Evolutionary conservation across 2,113 vertebrate genomes (phyloP).

Genomic region (Thymallus thymallus): DNA sequence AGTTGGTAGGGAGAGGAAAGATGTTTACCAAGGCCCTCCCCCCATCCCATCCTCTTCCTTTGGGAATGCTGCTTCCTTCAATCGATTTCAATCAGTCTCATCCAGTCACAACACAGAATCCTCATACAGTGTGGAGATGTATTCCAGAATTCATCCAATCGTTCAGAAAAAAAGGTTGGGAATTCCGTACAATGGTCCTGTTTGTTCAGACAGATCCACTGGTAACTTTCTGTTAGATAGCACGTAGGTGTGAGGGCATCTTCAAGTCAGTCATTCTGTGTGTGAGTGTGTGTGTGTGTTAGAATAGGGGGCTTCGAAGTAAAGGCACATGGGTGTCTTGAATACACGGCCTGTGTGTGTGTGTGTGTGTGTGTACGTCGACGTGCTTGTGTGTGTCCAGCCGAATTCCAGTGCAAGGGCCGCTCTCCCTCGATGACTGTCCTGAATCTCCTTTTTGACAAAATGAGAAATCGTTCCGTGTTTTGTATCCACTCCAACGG

Average conservation of each 20-base stretch:
- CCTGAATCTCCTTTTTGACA: neutral
- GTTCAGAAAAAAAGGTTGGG: neutral
- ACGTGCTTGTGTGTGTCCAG: slow-evolving; percentile 11
- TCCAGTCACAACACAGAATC: neutral
- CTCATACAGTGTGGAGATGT: neutral
- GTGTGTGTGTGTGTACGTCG: slow-evolving; percentile 19
- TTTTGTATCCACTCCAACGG: neutral
- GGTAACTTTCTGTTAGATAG: slow-evolving; percentile 24
- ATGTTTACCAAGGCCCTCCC: slow-evolving; percentile 47
- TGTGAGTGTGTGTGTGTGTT: slow-evolving; percentile 20
- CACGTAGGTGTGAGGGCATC: slow-evolving; percentile 32
- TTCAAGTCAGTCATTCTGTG: slow-evolving; percentile 17
- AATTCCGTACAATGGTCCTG: neutral
- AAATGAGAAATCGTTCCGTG: neutral
- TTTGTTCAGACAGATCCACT: neutral
- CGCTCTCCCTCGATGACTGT: neutral
- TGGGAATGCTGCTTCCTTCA: slow-evolving; percentile 12
- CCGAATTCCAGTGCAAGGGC: slow-evolving; percentile 14
- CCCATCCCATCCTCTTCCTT: too few relatives aligned
- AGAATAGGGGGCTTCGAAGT: slow-evolving; percentile 43
- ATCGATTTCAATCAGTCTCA: neutral
- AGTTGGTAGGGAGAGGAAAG: neutral
- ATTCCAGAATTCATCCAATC: neutral
- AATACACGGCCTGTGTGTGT: slow-evolving; percentile 13
- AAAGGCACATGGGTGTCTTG: slow-evolving; percentile 25